Base-by-base conservation (phyloP, 2,888 invertebrate species). In the Polia nebulosa region DNA sequence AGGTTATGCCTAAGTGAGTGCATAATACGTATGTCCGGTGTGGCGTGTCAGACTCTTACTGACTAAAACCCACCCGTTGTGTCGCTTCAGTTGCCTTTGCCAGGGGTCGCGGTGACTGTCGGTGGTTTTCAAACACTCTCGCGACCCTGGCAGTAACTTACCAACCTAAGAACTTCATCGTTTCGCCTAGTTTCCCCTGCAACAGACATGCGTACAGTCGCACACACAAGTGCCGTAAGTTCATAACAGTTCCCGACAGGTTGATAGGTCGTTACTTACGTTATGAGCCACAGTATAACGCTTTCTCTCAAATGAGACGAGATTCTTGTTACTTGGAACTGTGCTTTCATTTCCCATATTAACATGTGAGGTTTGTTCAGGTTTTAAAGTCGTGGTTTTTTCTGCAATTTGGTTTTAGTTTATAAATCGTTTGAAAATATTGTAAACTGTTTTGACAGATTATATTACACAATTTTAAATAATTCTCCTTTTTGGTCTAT, bases 231-330 rank as follows among this genome's bases (percentile, higher is more conserved):
- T 76, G 58, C 70, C 76, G 59, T 76, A 80, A 76, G 79, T 67
- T 78, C 61, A 67, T 76, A 79, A 74, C 76, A 79, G 79, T 59
- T 62, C 58, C 47, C 55, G 61, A 74, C 80, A 67, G 34, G 56
- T 65, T 78, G 78, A 76, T 74, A 67, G 55, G 68, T 62, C 55
- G 61, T 56, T 59, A 51, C 75, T 56, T 55, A 55, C 32, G 27
- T 20, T 53, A 57, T 62, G 67, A 60, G 27, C 45, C 36, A 9
- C 53, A 72, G 44, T 61, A 36, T 61, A 49, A 36, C 62, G 75
- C 79, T 76, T 68, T 74, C 80, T 72, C 75, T 72, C 11, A 47
- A 51, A 56, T 55, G 36, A 56, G 53, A 47, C 34, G 17, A n/a
- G 39, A 15, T 25, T 45, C 52, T 65, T 32, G 45, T 41, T 78